phyloP scores from a whole-genome alignment of 1,140 invertebrate genomes.

The Bombus terrestris region DNA sequence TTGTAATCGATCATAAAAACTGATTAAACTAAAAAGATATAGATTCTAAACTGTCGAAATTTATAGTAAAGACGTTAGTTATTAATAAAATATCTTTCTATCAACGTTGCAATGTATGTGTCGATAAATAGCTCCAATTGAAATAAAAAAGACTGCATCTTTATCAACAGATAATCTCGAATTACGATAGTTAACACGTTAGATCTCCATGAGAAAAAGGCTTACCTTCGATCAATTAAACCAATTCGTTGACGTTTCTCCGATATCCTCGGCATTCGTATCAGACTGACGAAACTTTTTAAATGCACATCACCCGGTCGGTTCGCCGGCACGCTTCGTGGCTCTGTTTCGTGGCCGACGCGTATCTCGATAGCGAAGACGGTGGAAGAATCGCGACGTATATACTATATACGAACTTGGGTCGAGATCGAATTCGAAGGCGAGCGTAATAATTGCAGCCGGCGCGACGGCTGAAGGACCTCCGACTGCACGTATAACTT shows the following conservation, averaged over 20 bases:
- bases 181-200: background rate
- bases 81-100: background rate
- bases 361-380: background rate
- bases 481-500: constrained; percentile 66
- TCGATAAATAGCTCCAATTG: background rate
- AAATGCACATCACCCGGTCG: constrained; percentile 30
- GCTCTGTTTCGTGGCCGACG: background rate
- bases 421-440: constrained; percentile 53
- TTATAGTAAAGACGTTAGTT: background rate
- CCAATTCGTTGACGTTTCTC: background rate
- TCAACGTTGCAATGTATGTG: background rate
- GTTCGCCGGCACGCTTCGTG: constrained; percentile 16
- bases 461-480: constrained; percentile 65
- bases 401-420: background rate
- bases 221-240: constrained; percentile 29
- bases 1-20: background rate
- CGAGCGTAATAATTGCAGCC: constrained; percentile 66
- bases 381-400: background rate
- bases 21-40: background rate
- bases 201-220: background rate
- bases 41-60: background rate
- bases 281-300: background rate
- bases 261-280: constrained; percentile 22
- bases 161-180: background rate
- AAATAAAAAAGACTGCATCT: background rate